Percentiles rank a stretch among this genome's conserved stretches.
Evolutionary conservation across 2,888 invertebrate genomes (phyloP).

Genomic region (Iphiclides podalirius): DNA sequence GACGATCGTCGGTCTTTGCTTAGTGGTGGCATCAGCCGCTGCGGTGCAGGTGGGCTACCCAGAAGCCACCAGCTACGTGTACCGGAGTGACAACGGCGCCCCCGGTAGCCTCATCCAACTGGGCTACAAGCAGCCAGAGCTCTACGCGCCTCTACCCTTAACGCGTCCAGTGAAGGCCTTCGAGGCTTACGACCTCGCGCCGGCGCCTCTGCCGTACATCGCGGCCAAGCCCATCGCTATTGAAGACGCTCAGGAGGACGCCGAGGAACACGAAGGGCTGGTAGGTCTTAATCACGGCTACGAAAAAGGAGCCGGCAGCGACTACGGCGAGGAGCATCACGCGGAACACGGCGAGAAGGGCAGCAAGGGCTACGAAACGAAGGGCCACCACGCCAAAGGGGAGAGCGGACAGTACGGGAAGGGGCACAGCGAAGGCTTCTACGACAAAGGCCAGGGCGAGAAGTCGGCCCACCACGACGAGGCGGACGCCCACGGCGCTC

Average conservation of each 20-base stretch:
- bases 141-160: conserved; percentile 51
- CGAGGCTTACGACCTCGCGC: conserved; percentile 54
- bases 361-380: conserved; percentile 75
- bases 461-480: conserved; percentile 77
- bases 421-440: conserved; percentile 74
- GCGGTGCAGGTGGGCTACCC: conserved; percentile 64
- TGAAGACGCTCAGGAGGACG: conserved; percentile 54
- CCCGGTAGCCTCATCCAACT: conserved; percentile 70
- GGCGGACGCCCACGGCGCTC: conserved; percentile 76
- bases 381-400: conserved; percentile 78
- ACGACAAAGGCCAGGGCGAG: conserved; percentile 74
- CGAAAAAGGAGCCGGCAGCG: conserved; percentile 68
- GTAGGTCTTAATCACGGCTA: conserved; percentile 28
- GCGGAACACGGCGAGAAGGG: conserved; percentile 78
- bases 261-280: neutral
- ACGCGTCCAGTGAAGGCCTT: conserved; percentile 47
- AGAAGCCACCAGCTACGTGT: conserved; percentile 78
- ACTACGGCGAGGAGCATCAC: conserved; percentile 69
- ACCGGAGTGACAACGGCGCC: conserved; percentile 70
- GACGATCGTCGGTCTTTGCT: conserved; percentile 47
- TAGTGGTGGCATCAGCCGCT: conserved; percentile 44
- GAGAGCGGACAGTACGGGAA: conserved; percentile 77
- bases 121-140: conserved; percentile 53
- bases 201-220: conserved; percentile 60
- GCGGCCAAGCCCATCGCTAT: conserved; percentile 54